Conservation (phyloP, 2,797 vertebrate genomes). For the Cryptoprocta ferox region DNA sequence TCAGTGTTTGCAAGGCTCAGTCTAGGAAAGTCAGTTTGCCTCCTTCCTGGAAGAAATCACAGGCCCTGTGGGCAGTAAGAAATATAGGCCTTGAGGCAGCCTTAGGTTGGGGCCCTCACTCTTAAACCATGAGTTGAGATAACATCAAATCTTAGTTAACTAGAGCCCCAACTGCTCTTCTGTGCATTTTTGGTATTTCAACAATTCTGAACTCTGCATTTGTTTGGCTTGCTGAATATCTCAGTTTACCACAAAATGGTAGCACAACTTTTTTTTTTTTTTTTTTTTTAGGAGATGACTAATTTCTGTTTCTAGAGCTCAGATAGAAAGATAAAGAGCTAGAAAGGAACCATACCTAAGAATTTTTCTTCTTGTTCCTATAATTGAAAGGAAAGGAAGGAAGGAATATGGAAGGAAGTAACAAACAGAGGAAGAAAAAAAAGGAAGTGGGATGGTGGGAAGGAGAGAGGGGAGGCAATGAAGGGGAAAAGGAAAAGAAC, state of each 20-base stretch:
- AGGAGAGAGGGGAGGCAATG: not conserved
- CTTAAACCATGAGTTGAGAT: not conserved
- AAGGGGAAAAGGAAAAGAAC: conserved; percentile 50
- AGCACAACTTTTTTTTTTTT: conserved; percentile 40
- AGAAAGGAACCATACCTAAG: not conserved
- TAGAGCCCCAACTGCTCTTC: rapidly evolving
- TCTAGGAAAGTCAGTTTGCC: not conserved
- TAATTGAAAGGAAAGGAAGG: not conserved
- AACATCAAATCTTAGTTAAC: not conserved
- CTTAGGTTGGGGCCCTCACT: not conserved
- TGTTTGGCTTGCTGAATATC: not conserved
- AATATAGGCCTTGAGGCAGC: not conserved
- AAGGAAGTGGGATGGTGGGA: not conserved
- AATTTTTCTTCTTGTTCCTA: not conserved
- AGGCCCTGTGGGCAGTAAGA: not conserved
- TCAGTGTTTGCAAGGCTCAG: not conserved
- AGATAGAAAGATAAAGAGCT: not conserved
- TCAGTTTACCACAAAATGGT: conserved; percentile 83
- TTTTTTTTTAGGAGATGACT: not conserved
- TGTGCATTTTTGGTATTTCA: not conserved
- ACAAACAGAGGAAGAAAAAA: not conserved
- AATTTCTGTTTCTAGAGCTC: not conserved
- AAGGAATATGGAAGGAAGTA: not conserved
- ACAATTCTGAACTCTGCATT: not conserved
- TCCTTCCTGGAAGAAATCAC: conserved; percentile 1